A percentile compares a stretch with the other conserved stretches of the same genome.
Evolutionary conservation across 2,113 vertebrate species (phyloP).

Genomic region (rat (Rattus norvegicus)): GRCr8 NC_086031.1:32354001-32354500

Average conservation of each 20-base stretch:
- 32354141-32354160: not conserved
- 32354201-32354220: not conserved
- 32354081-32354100: not conserved
- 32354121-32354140: not conserved
- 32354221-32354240: slow-evolving; percentile 51
- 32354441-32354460: not conserved
- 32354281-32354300: not conserved
- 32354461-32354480: not conserved
- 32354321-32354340: not conserved
- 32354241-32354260: slow-evolving; percentile 39
- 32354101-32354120: rapidly evolving
- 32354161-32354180: not conserved
- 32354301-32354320: not conserved
- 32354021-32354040: not conserved
- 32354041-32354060: not conserved
- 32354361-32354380: not conserved
- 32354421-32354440: not conserved
- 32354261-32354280: slow-evolving; percentile 45
- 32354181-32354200: not conserved
- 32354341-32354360: slow-evolving; percentile 57
- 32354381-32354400: rapidly evolving
- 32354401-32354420: rapidly evolving
- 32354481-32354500: not conserved
- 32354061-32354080: rapidly evolving
- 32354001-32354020: not conserved